phyloP scores from a whole-genome alignment of 2,888 invertebrate species.

The Synergus gifuensis region DNA sequence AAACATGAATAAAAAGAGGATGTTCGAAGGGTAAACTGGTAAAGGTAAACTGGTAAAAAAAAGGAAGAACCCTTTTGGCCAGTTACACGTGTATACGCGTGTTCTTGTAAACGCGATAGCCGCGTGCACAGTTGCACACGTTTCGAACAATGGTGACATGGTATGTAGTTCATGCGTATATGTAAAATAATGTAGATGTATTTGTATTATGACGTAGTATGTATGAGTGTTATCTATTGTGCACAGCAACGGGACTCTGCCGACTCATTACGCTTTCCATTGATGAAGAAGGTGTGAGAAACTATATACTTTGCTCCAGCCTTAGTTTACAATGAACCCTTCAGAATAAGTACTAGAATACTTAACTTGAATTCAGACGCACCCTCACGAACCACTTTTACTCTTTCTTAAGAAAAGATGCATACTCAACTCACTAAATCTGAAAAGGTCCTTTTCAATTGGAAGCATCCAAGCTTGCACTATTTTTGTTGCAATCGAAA shows the following conservation, averaged over 20 bases:
- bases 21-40: background rate
- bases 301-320: slow-evolving; percentile 2
- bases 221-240: slow-evolving; percentile 23
- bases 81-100: background rate
- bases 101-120: slow-evolving; percentile 17
- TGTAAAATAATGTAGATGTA: background rate
- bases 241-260: slow-evolving; percentile 6
- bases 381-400: background rate
- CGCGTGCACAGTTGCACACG: background rate
- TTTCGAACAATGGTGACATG: background rate
- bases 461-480: too few relatives aligned
- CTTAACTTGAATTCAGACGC: slow-evolving; percentile 4
- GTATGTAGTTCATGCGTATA: background rate
- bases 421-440: background rate
- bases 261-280: slow-evolving; percentile 24
- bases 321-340: slow-evolving; percentile 13
- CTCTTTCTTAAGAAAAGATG: background rate
- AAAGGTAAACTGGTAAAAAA: background rate
- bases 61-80: slow-evolving; percentile 1
- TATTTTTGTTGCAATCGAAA: too few relatives aligned
- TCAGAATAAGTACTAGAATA: background rate
- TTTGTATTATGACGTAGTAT: background rate
- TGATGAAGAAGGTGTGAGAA: slow-evolving; percentile 39
- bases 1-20: slow-evolving; percentile 17
- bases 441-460: background rate